phyloP scores from a whole-genome alignment of 2,888 invertebrate genomes.

The Yponomeuta sedellus region DNA sequence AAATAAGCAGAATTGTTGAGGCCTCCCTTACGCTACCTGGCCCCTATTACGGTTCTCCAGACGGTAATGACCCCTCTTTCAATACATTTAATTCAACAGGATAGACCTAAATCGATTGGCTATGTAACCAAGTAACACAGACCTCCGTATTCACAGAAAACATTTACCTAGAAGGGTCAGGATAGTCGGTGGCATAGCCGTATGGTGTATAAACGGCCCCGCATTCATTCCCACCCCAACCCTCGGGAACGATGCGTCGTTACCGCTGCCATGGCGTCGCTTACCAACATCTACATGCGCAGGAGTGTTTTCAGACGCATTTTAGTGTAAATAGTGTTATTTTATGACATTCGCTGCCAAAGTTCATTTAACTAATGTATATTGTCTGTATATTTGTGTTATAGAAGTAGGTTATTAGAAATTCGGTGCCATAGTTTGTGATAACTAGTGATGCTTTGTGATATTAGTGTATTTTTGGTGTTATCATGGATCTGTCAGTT shows the following conservation, averaged over 20 bases:
- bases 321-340: constrained; percentile 11
- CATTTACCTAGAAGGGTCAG: not conserved
- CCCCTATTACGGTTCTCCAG: constrained; percentile 22
- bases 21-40: constrained; percentile 58
- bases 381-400: constrained; percentile 13
- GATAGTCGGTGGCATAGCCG: not conserved
- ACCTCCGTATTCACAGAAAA: not conserved
- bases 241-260: constrained; percentile 32
- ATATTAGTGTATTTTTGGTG: constrained; percentile 21
- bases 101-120: not conserved
- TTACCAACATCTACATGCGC: constrained; percentile 18
- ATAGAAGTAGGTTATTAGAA: not conserved
- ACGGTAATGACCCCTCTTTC: not conserved
- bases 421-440: constrained; percentile 17
- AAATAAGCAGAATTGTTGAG: constrained; percentile 51
- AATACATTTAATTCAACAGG: not conserved
- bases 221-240: constrained; percentile 35
- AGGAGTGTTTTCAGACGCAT: not conserved
- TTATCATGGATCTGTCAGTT: constrained; percentile 60
- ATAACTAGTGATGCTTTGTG: constrained; percentile 14
- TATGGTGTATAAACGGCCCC: not conserved
- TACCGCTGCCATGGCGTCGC: constrained; percentile 47
- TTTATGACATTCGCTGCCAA: not conserved
- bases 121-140: not conserved
- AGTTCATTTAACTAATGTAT: constrained; percentile 32